Evolutionary conservation across 2,113 vertebrate genomes (phyloP).

Genomic region (Martes martes): DNA sequence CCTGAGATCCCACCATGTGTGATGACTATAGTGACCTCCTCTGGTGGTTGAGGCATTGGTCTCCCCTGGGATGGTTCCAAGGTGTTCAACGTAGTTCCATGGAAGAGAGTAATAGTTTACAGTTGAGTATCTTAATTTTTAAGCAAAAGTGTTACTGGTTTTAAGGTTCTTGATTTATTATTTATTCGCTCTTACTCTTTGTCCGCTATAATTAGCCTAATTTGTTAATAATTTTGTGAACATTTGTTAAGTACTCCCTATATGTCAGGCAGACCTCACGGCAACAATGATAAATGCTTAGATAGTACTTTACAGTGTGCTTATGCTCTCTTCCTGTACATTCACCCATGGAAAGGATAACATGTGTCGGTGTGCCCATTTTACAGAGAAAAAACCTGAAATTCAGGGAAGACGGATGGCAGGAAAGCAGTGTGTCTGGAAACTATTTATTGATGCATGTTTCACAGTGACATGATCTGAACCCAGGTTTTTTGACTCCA

Average conservation of each 20-base stretch:
- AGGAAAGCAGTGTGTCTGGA: neutral
- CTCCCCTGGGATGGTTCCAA: neutral
- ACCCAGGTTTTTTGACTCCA: neutral
- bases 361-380: neutral
- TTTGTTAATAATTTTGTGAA: neutral
- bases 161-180: constrained; percentile 7
- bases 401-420: neutral
- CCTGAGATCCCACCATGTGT: neutral
- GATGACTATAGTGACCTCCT: neutral
- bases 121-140: neutral
- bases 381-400: neutral
- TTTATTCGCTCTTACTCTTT: neutral
- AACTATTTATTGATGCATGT: neutral
- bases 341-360: neutral
- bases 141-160: neutral
- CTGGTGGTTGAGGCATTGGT: neutral
- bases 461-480: neutral
- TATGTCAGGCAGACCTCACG: neutral
- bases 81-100: neutral
- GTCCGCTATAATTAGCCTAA: neutral
- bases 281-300: neutral
- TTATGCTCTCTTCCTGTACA: neutral
- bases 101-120: neutral
- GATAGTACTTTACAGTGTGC: neutral
- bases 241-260: neutral